Percentiles rank a stretch among this genome's conserved stretches.
phyloP scores from a whole-genome alignment of 2,888 invertebrate genomes.

The Nemoura dubitans region DNA sequence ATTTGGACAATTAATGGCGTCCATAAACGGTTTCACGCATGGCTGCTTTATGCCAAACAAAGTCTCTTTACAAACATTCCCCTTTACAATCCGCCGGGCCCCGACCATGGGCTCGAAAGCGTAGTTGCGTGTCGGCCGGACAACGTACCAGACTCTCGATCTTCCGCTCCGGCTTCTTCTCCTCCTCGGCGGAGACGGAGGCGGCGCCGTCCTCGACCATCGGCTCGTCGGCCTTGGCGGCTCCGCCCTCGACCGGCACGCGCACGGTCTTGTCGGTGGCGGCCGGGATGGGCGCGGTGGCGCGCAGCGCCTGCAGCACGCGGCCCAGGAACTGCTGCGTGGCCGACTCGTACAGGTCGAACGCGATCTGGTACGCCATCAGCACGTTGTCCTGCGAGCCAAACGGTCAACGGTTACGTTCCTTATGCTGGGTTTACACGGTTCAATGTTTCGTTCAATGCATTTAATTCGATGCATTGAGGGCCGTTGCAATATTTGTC shows the following conservation, averaged over 20 bases:
- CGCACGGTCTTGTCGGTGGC: slow-evolving; percentile 56
- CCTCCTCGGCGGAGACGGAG: slow-evolving; percentile 62
- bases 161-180: slow-evolving; percentile 64
- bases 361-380: slow-evolving; percentile 99
- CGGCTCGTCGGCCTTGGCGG: slow-evolving; percentile 57
- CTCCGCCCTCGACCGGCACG: slow-evolving; percentile 55
- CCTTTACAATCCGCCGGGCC: too few relatives aligned
- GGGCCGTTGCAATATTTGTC: too few relatives aligned
- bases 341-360: slow-evolving; percentile 98
- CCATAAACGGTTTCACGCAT: too few relatives aligned
- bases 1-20: too few relatives aligned
- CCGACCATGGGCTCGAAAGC: too few relatives aligned
- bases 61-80: too few relatives aligned
- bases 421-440: too few relatives aligned
- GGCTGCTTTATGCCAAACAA: too few relatives aligned
- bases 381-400: slow-evolving; percentile 75
- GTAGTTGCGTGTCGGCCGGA: too few relatives aligned
- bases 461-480: too few relatives aligned
- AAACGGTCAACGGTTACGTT: background rate
- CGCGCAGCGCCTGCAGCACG: slow-evolving; percentile 79
- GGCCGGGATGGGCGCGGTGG: slow-evolving; percentile 83
- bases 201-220: slow-evolving; percentile 60
- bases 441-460: background rate
- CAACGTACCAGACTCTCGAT: slow-evolving; percentile 64
- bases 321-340: slow-evolving; percentile 95